Evolutionary conservation across 2,113 vertebrate genomes (phyloP).

Genomic region (Trinectes maculatus): DNA sequence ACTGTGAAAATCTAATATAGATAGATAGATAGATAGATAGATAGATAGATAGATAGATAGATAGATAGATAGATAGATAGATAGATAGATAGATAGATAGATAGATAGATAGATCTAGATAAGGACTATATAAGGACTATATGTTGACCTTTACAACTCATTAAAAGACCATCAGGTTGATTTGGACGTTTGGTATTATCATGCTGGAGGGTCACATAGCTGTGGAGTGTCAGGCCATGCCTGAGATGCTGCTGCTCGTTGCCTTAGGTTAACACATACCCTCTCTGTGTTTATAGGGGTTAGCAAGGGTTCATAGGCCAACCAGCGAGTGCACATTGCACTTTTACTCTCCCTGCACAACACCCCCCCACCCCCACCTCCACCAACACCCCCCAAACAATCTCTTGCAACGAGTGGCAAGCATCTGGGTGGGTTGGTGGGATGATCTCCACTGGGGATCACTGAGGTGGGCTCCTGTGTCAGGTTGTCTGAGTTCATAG

Average conservation of each 20-base stretch:
- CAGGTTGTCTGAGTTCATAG: no score
- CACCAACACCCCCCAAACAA: conserved; percentile 44
- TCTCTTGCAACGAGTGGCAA: conserved; percentile 60
- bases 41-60: no score
- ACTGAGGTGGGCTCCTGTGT: no score
- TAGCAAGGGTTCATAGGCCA: conserved; percentile 68
- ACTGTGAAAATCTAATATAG: no score
- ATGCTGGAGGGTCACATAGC: neutral
- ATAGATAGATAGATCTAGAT: no score
- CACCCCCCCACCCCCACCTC: conserved; percentile 22
- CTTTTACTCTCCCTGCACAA: conserved; percentile 48
- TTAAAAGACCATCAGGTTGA: neutral
- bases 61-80: no score
- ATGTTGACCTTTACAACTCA: neutral
- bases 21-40: no score
- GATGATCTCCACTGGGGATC: conserved; percentile 11
- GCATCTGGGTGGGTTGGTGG: conserved; percentile 40
- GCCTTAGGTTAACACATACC: conserved; percentile 24
- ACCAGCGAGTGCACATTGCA: conserved; percentile 54
- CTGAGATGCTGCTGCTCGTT: conserved; percentile 11
- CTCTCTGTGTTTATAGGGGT: conserved; percentile 64
- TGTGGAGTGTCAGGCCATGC: conserved; percentile 1
- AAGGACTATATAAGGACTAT: neutral
- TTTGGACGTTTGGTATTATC: conserved; percentile 4
- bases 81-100: no score